These are phyloP conservation scores for Drosophila micromelanica DNA, from an alignment of 1,140 invertebrate species.

Conservation along the genomic window DNA sequence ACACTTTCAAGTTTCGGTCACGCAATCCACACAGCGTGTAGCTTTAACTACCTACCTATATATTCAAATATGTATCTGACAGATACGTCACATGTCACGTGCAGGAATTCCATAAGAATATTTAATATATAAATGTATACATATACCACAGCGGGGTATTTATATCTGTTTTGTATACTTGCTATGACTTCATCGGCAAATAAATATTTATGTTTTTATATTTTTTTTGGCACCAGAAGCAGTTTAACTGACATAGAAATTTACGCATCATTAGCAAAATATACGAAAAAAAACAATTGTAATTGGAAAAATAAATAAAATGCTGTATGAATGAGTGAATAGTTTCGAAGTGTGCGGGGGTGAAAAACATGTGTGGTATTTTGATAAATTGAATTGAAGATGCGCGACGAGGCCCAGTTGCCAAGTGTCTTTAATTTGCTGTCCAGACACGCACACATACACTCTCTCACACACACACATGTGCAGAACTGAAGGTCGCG, in stretches of 20 bases:
- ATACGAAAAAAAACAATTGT: constrained; percentile 37
- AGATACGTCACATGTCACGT: constrained; percentile 64
- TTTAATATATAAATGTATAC: background rate
- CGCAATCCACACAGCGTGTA: constrained; percentile 51
- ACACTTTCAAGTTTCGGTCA: constrained; percentile 70
- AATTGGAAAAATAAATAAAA: constrained; percentile 36
- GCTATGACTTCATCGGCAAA: constrained; percentile 69
- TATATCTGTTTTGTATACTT: constrained; percentile 11
- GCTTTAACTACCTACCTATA: constrained; percentile 5
- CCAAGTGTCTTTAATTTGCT: constrained; percentile 55
- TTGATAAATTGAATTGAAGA: constrained; percentile 68
- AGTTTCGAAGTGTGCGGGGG: constrained; percentile 15
- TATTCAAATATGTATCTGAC: constrained; percentile 30
- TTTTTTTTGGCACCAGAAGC: constrained; percentile 19
- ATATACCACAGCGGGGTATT: constrained; percentile 2
- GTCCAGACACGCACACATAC: constrained; percentile 51
- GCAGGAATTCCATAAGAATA: constrained; percentile 52
- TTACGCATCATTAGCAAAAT: constrained; percentile 72
- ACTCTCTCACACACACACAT: constrained; percentile 29
- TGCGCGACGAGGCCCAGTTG: constrained; percentile 6
- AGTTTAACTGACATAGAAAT: constrained; percentile 58
- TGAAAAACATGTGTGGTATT: constrained; percentile 65
- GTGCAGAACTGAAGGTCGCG: constrained; percentile 4
- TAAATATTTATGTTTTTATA: constrained; percentile 1
- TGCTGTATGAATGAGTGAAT: constrained; percentile 16